Percentiles rank a stretch among this genome's conserved stretches.
Conservation (phyloP, 2,113 vertebrate genomes). For the Paratilapia polleni region DNA sequence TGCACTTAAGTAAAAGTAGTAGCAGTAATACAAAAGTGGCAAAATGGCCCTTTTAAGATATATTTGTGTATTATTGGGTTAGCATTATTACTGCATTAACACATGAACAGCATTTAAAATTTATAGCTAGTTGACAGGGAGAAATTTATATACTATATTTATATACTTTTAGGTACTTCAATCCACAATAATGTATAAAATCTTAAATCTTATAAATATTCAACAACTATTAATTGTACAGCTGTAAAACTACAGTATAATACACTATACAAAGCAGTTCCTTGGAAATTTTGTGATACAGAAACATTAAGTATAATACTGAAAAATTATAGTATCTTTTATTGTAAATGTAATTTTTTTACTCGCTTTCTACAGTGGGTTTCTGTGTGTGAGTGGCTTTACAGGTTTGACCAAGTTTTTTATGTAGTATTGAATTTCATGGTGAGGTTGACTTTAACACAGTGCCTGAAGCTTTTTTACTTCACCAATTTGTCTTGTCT, state of each 20-base stretch:
- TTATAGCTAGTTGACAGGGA: too few species aligned
- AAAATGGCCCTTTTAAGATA: not conserved
- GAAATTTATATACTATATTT: too few species aligned
- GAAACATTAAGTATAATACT: not conserved
- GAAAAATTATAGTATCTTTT: not conserved
- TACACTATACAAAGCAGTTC: not conserved
- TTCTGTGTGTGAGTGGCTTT: not conserved
- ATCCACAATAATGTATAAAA: too few species aligned
- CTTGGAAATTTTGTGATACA: not conserved
- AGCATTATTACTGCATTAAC: not conserved
- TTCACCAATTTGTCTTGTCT: constrained; percentile 18
- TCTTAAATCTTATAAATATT: too few species aligned
- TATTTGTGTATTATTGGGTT: not conserved
- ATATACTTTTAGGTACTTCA: too few species aligned
- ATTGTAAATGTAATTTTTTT: not conserved
- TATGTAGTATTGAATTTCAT: not conserved
- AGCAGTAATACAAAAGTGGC: not conserved
- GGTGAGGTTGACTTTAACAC: not conserved
- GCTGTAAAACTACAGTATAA: too few species aligned
- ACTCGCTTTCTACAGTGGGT: not conserved
- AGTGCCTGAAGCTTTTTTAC: not conserved
- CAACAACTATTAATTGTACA: too few species aligned
- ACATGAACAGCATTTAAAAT: not conserved
- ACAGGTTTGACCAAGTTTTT: not conserved
- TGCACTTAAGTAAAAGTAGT: not conserved